Conservation (phyloP, 1,140 invertebrate genomes). For the Chionoecetes opilio region DNA sequence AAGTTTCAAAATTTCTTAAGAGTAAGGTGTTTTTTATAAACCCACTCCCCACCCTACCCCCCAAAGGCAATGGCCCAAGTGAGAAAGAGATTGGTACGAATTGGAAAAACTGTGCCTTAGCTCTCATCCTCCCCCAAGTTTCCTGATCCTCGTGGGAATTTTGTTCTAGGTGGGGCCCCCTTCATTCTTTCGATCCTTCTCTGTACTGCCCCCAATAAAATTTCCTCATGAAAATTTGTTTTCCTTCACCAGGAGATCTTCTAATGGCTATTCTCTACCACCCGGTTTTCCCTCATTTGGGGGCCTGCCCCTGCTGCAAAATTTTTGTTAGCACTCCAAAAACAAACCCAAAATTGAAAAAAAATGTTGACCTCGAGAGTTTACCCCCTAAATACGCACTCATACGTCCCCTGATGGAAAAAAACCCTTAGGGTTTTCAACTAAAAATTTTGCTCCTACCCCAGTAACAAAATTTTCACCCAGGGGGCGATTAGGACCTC, state of each 20-base stretch:
- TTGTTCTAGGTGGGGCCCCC: background rate
- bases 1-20: background rate
- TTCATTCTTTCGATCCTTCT: conserved; percentile 33
- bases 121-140: background rate
- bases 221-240: background rate
- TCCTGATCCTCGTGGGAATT: background rate
- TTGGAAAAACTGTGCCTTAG: background rate
- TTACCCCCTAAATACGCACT: background rate
- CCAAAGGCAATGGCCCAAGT: background rate
- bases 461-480: background rate
- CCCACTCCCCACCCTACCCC: background rate
- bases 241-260: background rate
- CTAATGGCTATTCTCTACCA: background rate
- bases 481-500: no score
- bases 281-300: no score
- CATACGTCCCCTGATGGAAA: background rate
- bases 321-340: background rate
- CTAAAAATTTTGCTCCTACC: background rate
- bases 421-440: background rate
- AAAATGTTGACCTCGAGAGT: background rate
- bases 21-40: background rate
- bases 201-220: background rate
- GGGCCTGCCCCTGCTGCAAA: background rate
- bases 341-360: background rate
- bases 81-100: background rate